These are phyloP conservation scores for Lophius americanus DNA, from an alignment of 2,797 vertebrate genomes.

Conservation along the genomic window DNA sequence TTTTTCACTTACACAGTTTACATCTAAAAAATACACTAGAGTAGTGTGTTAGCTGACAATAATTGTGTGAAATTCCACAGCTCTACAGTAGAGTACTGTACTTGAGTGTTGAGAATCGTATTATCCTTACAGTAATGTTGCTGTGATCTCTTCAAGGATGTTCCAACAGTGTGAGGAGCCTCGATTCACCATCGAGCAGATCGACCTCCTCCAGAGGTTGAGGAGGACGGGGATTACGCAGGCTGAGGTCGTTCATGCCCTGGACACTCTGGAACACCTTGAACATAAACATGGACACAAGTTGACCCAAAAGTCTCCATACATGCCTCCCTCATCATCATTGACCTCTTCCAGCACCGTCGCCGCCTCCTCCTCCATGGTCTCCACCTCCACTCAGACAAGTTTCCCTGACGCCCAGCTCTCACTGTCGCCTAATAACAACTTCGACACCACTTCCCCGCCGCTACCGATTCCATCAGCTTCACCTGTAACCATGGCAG, in stretches of 20 bases:
- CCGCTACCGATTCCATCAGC: conserved; percentile 81
- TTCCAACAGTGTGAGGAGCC: conserved; percentile 98
- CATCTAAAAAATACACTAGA: too few species aligned
- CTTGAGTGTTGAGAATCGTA: background rate
- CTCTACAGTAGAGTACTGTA: background rate
- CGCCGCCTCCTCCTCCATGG: conserved; percentile 83
- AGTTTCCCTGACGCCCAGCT: conserved; percentile 87
- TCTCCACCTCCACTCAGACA: conserved; percentile 91
- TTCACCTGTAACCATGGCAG: conserved; percentile 63
- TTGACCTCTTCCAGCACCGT: conserved; percentile 52
- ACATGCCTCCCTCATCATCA: conserved; percentile 65
- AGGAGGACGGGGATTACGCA: conserved; percentile 94
- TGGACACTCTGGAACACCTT: conserved; percentile 95
- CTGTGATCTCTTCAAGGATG: conserved; percentile 80
- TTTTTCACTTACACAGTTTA: too few species aligned
- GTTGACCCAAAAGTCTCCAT: conserved; percentile 85
- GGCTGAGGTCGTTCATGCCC: conserved; percentile 93
- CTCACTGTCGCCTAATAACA: conserved; percentile 90
- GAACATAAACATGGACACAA: conserved; percentile 94
- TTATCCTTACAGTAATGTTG: background rate
- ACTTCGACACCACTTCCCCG: conserved; percentile 87
- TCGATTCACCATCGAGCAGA: conserved; percentile 99
- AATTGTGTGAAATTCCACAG: too few species aligned
- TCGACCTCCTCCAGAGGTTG: conserved; percentile 96
- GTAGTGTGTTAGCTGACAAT: too few species aligned